Base-by-base conservation (phyloP, 2,888 invertebrate species). In the Pseudococcus longispinus region DNA sequence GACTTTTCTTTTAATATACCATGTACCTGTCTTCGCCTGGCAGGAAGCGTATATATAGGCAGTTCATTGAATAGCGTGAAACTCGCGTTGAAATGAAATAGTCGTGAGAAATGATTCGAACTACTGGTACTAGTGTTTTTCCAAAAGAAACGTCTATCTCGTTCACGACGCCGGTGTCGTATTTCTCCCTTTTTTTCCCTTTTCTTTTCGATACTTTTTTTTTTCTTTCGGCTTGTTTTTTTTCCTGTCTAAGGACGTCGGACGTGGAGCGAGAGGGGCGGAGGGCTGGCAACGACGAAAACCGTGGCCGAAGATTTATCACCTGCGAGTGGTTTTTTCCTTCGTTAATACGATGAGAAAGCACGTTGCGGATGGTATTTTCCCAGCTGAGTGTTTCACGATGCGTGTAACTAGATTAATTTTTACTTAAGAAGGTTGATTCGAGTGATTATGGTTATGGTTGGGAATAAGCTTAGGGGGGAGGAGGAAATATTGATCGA, bases 41-140 rank as follows among this genome's bases (percentile, higher is more conserved):
- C 6, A n/a, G 55, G 2, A 23, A 26, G 26, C 26, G 26, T 5
- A 65, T 9, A 37, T 37, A 26, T 26, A 29, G 29, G 29, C 70
- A 20, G 29, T 29, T 70, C 32, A 29, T 70, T 70, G 5, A 18
- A 29, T 29, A 70, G 4, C 70, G 29, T 70, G 3, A 29, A 29
- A 60, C 15, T 55, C 15, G 26, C 26, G 65, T 70, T 29, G 70
- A 70, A 70, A 70, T 29, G 29, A 70, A 29, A 70, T 70, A 70
- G 29, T 70, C 70, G 29, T 70, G 70, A 70, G 70, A 70, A 70
- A 70, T 70, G 29, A 70, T 70, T 70, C 70, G 70, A 70, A 70
- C 9, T 70, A n/a, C n/a, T n/a, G n/a, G n/a, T 70, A 70, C 32
- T 70, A 23, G 60, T 60, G 60, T 60, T 60, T 60, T 23, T 20